Evolutionary conservation across 1,140 invertebrate genomes (phyloP), one percentile per base, ranked within the genome.

Genomic region (Rhagoletis zephyria): DNA sequence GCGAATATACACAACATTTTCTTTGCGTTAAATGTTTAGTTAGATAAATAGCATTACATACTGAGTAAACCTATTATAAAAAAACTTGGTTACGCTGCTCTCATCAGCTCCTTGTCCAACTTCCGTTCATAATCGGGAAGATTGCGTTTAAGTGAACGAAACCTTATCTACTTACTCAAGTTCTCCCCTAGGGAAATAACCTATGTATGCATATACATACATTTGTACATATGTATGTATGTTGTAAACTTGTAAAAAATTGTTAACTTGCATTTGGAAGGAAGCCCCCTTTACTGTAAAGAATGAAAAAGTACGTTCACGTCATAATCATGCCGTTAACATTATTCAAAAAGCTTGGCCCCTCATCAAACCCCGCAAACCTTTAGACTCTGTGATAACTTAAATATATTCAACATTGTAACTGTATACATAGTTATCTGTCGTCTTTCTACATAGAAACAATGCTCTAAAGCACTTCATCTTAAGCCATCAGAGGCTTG

Each of bases 281-380:
- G 10, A 56, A 56, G 51, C 51, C 10, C 30, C 30, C 61, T 14
- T 14, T 14, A 56, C 51, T 56, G 51, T 10, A 56, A 63, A 63
- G 16, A 63, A 14, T 16, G 61, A 63, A 63, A 63, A 63, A 63
- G 6, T 14, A 4, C 61, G 16, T 4, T 63, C 61, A 63, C 61
- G n/a, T 63, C 61, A 63, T 63, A 63, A 63, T 63, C 61, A 63
- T 63, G n/a, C 61, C 61, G n/a, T 63, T 14, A n/a, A 16, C 61
- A 63, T 63, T 63, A 63, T 14, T 63, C n/a, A 63, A 63, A 14
- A 63, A 63, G 61, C 61, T 63, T n/a, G 9, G n/a, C 61, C 12
- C 61, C 61, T 63, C 2, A 14, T 16, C 12, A 16, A 14, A n/a
- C n/a, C 61, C 16, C 51, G 30, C 30, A 30, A 30, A 30, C 12